Conservation (phyloP, 2,797 vertebrate species). For the Takifugu ocellatus region DNA sequence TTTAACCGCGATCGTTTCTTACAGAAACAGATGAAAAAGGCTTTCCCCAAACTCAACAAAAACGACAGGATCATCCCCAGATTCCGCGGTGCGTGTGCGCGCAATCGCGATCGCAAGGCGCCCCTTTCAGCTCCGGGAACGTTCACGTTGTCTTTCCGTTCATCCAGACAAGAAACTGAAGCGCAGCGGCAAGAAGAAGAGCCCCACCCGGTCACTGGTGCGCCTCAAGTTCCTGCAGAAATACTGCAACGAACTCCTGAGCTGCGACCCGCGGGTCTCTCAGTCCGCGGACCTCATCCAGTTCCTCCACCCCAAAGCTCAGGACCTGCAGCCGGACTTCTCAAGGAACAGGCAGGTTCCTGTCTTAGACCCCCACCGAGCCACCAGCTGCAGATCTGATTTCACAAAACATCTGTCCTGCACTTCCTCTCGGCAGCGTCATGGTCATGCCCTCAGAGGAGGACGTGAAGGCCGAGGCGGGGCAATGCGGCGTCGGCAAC, state of each 20-base stretch:
- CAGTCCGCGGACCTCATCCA: slow-evolving; percentile 61
- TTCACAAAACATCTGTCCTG: not conserved
- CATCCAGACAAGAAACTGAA: slow-evolving; percentile 43
- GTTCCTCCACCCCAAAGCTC: slow-evolving; percentile 81
- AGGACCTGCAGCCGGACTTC: slow-evolving; percentile 81
- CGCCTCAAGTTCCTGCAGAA: slow-evolving; percentile 77
- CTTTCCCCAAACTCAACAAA: slow-evolving; percentile 58
- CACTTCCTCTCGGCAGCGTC: slow-evolving; percentile 66
- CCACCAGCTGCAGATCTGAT: not conserved
- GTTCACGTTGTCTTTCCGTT: not conserved
- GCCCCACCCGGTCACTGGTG: slow-evolving; percentile 57
- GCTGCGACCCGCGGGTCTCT: slow-evolving; percentile 56
- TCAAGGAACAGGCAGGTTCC: slow-evolving; percentile 77
- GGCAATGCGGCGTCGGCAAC: not conserved
- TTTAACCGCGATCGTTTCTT: not conserved
- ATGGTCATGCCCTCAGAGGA: slow-evolving; percentile 81
- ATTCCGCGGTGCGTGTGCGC: slow-evolving; percentile 59
- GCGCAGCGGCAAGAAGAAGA: slow-evolving; percentile 22
- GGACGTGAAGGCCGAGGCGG: slow-evolving; percentile 8
- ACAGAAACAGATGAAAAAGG: slow-evolving; percentile 73
- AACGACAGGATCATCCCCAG: slow-evolving; percentile 66
- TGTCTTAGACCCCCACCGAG: no score
- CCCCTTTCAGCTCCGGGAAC: not conserved
- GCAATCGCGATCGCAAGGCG: not conserved
- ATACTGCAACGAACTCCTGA: slow-evolving; percentile 79